A percentile compares a stretch with the other conserved stretches of the same genome.
Evolutionary conservation across 2,888 invertebrate genomes (phyloP).

Genomic region (Hirtodrosophila cameraria): DNA sequence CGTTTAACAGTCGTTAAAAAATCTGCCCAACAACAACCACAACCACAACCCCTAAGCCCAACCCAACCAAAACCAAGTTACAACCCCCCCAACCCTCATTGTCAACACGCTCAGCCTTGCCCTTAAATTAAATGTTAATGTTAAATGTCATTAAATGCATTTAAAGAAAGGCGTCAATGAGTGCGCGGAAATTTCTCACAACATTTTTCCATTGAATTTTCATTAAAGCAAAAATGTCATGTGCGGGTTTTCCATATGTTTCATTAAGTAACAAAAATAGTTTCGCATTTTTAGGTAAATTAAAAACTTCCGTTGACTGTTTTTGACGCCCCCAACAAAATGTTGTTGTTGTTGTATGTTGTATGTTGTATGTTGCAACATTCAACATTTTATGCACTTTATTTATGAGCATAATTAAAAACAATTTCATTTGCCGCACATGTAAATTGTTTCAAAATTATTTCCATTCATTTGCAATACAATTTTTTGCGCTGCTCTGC

Average conservation of each 20-base stretch:
- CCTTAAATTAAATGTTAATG: slow-evolving; percentile 53
- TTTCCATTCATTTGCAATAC: slow-evolving; percentile 42
- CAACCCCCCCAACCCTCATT: slow-evolving; percentile 2
- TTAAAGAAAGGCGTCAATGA: slow-evolving; percentile 44
- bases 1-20: slow-evolving; percentile 70
- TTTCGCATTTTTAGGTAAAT: slow-evolving; percentile 67
- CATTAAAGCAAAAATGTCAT: slow-evolving; percentile 42
- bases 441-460: slow-evolving; percentile 42
- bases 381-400: slow-evolving; percentile 31
- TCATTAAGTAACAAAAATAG: slow-evolving; percentile 21
- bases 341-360: too few species aligned
- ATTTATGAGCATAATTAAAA: slow-evolving; percentile 58
- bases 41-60: neutral
- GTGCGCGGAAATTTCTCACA: slow-evolving; percentile 21
- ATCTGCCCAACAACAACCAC: slow-evolving; percentile 14
- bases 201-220: slow-evolving; percentile 46
- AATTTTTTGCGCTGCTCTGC: slow-evolving; percentile 7
- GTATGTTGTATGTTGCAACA: neutral
- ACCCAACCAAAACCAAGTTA: too few species aligned
- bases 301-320: slow-evolving; percentile 62
- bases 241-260: slow-evolving; percentile 24
- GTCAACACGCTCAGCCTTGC: slow-evolving; percentile 11
- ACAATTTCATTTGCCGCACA: slow-evolving; percentile 40
- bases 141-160: slow-evolving; percentile 56
- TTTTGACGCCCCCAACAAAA: slow-evolving; percentile 12